A percentile compares a stretch with the other conserved stretches of the same genome.
Conservation (phyloP, 2,888 invertebrate genomes). For the Meta bourneti region DNA sequence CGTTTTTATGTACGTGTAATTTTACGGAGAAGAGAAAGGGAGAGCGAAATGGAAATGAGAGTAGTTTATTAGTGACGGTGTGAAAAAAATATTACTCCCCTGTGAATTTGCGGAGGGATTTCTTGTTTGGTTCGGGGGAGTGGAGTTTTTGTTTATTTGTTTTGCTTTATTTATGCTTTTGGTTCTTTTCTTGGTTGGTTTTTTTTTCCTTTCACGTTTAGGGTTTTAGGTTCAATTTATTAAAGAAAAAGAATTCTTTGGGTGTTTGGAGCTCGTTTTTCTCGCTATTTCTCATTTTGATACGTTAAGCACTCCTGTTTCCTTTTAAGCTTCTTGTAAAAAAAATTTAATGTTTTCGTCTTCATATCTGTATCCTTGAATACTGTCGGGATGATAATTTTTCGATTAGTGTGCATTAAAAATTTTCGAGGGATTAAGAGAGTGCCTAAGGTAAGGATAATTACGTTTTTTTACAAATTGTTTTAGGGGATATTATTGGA, state of each 20-base stretch:
- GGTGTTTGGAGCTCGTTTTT: neutral
- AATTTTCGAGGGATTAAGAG: neutral
- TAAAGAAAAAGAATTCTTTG: neutral
- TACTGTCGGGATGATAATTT: neutral
- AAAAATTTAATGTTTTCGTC: neutral
- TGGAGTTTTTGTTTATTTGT: neutral
- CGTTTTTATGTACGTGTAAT: constrained; percentile 38
- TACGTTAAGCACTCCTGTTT: neutral
- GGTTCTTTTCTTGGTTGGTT: neutral
- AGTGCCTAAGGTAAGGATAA: neutral
- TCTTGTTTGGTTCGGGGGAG: neutral
- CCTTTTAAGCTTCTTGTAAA: neutral
- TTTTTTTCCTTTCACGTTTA: neutral
- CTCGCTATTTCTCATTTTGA: neutral
- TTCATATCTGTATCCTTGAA: neutral
- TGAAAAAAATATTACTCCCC: constrained; percentile 42
- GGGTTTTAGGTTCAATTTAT: neutral
- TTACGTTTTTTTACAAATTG: neutral
- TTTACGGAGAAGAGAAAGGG: constrained; percentile 17
- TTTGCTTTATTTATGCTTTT: neutral
- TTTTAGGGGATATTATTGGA: neutral
- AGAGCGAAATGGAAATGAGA: constrained; percentile 60
- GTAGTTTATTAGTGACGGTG: constrained; percentile 63
- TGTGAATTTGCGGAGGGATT: constrained; percentile 38
- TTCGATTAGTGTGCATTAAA: neutral